These are phyloP conservation scores for Heliothis virescens DNA, from an alignment of 1,140 invertebrate species.

Conservation along the genomic window DNA sequence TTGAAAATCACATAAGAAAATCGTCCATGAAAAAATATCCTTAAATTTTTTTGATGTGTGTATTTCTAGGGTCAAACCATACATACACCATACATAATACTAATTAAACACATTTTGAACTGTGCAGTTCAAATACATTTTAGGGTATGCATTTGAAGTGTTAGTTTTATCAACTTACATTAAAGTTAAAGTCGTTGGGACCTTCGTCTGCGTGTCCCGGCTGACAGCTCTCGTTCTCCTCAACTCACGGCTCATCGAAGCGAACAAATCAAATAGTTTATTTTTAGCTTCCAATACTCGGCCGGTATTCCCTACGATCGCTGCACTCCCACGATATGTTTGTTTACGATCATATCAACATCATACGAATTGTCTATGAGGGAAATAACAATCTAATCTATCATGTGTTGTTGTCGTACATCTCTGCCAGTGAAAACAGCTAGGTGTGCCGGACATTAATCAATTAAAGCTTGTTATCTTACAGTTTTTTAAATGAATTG, in stretches of 20 bases:
- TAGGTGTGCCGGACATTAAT: conserved; percentile 3
- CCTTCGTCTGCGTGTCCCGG: not conserved
- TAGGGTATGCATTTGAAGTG: too few relatives aligned
- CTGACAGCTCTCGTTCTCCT: not conserved
- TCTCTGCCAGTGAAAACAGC: not conserved
- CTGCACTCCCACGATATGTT: not conserved
- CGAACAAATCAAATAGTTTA: conserved; percentile 26
- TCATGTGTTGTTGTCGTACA: not conserved
- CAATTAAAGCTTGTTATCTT: conserved; percentile 27
- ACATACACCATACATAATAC: too few relatives aligned
- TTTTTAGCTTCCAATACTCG: conserved; percentile 10
- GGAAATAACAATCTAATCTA: conserved; percentile 19
- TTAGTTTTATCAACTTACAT: too few relatives aligned
- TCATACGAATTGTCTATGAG: not conserved
- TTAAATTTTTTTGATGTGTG: too few relatives aligned
- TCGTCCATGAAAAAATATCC: too few relatives aligned
- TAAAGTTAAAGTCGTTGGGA: too few relatives aligned
- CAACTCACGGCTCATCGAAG: not conserved
- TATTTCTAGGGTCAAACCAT: too few relatives aligned
- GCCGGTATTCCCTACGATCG: not conserved
- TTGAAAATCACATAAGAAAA: too few relatives aligned
- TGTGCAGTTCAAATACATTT: too few relatives aligned
- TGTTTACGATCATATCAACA: conserved; percentile 8
- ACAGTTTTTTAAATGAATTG: conserved; percentile 4
- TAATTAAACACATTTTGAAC: too few relatives aligned